Base-by-base conservation (phyloP, 2,888 invertebrate species). In the Polia nebulosa region DNA sequence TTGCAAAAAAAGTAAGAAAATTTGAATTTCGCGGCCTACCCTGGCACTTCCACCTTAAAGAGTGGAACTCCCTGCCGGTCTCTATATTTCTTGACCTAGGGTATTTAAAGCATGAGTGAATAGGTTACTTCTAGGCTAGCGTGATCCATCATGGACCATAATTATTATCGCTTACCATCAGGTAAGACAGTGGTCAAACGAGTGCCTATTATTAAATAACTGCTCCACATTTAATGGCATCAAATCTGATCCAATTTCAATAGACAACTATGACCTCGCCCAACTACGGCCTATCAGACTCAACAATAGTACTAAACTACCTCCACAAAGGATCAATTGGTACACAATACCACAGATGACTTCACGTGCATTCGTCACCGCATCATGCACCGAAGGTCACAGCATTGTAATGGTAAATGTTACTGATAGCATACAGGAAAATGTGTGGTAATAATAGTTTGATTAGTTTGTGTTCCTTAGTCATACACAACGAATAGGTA, bases 361-460 rank as follows among this genome's bases (percentile, higher is more conserved):
- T 72, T 72, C 67, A 78, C 61, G 32, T 83, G 83, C 83, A 84
- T 67, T 78, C 72, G 72, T 84, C 72, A 82, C 58, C 76, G 64
- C 55, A 71, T 72, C 74, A 55, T 61, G 64, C 66, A 61, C 17
- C 32, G 57, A 82, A 84, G 83, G 81, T 63, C 71, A 52, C 1
- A 39, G 20, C 34, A 68, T 76, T 62, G 62, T 76, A 57, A 68
- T 68, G 52, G 47, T 62, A 60, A 59, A 57, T 39, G 27, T 55
- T 62, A 22, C 51, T 55, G 76, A 66, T 74, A 74, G 25, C 52
- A 22, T 11, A 7, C 9, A 73, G 78, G 61, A 72, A 73, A 77
- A 71, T 72, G 22, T 27, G 11, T 2, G 15, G 20, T 29, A 47
- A 44, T 71, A 47, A 59, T 70, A 44, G 44, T 27, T n/a, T n/a